Evolutionary conservation across 2,888 invertebrate genomes (phyloP).

Genomic region (Pollenia angustigena): DNA sequence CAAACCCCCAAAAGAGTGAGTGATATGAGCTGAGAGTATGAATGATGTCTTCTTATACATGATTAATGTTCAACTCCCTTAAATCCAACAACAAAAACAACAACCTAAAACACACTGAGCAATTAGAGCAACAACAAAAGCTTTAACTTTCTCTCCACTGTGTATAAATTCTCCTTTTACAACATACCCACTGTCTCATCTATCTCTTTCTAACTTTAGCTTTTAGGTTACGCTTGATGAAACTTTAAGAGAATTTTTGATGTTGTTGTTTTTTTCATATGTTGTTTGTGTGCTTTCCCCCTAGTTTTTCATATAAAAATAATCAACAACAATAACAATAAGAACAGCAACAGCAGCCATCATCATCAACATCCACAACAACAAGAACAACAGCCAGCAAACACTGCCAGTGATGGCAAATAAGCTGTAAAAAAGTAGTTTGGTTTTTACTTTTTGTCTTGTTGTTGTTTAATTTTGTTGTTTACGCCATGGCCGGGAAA

Average conservation of each 20-base stretch:
- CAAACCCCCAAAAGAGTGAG: constrained; percentile 54
- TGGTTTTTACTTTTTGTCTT: constrained; percentile 3
- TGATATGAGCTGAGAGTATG: constrained; percentile 43
- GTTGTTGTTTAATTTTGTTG: constrained; percentile 67
- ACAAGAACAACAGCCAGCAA: constrained; percentile 29
- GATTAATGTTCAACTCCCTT: constrained; percentile 71
- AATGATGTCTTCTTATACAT: constrained; percentile 43
- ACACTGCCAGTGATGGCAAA: constrained; percentile 60
- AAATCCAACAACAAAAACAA: constrained; percentile 54
- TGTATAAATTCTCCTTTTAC: constrained; percentile 35
- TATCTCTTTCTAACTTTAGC: constrained; percentile 58
- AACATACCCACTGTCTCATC: background rate
- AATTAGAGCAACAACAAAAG: constrained; percentile 39
- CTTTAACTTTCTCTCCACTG: constrained; percentile 66
- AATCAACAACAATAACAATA: constrained; percentile 10
- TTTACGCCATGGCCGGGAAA: constrained; percentile 81
- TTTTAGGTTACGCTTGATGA: constrained; percentile 6
- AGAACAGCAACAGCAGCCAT: constrained; percentile 49
- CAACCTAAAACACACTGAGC: background rate
- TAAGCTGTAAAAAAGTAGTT: constrained; percentile 48
- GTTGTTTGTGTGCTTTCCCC: constrained; percentile 53
- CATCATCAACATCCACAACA: constrained; percentile 49
- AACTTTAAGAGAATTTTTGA: constrained; percentile 52
- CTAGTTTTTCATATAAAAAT: constrained; percentile 35
- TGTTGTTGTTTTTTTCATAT: constrained; percentile 40